phyloP scores from a whole-genome alignment of 2,113 vertebrate species.

The Lampris incognitus region DNA sequence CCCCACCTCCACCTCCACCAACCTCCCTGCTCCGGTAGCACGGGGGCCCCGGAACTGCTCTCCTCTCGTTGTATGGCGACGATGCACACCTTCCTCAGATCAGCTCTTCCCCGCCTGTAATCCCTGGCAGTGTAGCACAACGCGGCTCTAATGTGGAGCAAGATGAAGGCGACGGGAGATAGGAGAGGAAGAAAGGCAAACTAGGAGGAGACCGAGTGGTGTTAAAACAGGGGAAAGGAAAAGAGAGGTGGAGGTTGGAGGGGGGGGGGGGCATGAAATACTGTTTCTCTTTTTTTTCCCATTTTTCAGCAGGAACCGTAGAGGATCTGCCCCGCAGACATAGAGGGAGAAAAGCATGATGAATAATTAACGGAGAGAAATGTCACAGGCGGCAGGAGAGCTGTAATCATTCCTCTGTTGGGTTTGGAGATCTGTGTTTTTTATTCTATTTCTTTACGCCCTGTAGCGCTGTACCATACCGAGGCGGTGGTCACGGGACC shows the following conservation, averaged over 20 bases:
- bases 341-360: slow-evolving; percentile 78
- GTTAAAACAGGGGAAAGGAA: slow-evolving; percentile 18
- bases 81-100: neutral
- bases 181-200: slow-evolving; percentile 33
- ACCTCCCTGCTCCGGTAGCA: slow-evolving; percentile 17
- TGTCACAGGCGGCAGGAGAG: slow-evolving; percentile 76
- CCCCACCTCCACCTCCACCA: neutral
- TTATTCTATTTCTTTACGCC: slow-evolving; percentile 53
- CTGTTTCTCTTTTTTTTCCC: slow-evolving; percentile 49
- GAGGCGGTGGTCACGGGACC: slow-evolving; percentile 40
- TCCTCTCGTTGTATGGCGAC: slow-evolving; percentile 33
- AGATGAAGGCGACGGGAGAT: slow-evolving; percentile 6
- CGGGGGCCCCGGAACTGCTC: slow-evolving; percentile 30
- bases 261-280: slow-evolving; percentile 54
- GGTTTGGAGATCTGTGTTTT: slow-evolving; percentile 67
- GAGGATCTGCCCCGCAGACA: slow-evolving; percentile 70
- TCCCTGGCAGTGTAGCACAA: slow-evolving; percentile 42
- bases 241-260: neutral
- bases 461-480: slow-evolving; percentile 42
- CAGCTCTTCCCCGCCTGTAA: slow-evolving; percentile 10
- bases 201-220: slow-evolving; percentile 55
- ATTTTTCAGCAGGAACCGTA: slow-evolving; percentile 59
- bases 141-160: slow-evolving; percentile 50
- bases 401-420: slow-evolving; percentile 74
- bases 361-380: slow-evolving; percentile 81